Evolutionary conservation across 2,113 vertebrate species (phyloP), one percentile per base, ranked within the genome.

Genomic region (Rostratula benghalensis): DNA sequence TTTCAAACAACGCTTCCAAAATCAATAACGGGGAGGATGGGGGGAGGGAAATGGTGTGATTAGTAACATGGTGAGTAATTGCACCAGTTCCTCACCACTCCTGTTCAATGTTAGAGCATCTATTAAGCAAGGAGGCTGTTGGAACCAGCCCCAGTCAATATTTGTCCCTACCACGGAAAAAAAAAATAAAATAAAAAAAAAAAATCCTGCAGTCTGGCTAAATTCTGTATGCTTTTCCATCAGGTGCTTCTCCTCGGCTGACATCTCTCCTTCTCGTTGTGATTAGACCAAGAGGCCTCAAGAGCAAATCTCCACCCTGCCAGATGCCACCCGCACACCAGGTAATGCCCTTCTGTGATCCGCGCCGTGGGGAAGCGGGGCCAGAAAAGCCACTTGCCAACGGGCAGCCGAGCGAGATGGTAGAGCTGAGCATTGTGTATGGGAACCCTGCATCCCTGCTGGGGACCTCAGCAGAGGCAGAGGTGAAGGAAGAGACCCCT

Each of bases 1-100:
- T 87, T 76, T 81, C 91, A 92, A 94, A 63, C 51, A 23, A 45
- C 59, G 79, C 87, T 96, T 97, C 89, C 84, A 94, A 95, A 96
- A 96, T 94, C 95, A 96, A 91, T 90, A 96, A 54, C 5, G 0
- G 64, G 39, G 50, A 51, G 90, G 92, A 91, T 83, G 80, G 39
- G 50, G 56, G 90, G 92, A 91, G 86, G 80, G 83, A 92, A 90
- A 95, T 94, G 91, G 69, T 16, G 67, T 76, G 90, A 87, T 89
- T 87, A 59, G 94, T 83, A 95, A 80, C 90, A 9, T 51, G 73
- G 95, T 81, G 77, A 93, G 77, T 88, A 91, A 97, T 80, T 87
- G 89, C 82, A 71, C 77, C 33, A 3, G 90, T 71, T 93, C 89
- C 56, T 94, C 87, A 69, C 73, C 0, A 11, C 65, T 83, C 2